Base-by-base conservation (phyloP, 2,113 vertebrate genomes). In the Todiramphus chloris region DNA sequence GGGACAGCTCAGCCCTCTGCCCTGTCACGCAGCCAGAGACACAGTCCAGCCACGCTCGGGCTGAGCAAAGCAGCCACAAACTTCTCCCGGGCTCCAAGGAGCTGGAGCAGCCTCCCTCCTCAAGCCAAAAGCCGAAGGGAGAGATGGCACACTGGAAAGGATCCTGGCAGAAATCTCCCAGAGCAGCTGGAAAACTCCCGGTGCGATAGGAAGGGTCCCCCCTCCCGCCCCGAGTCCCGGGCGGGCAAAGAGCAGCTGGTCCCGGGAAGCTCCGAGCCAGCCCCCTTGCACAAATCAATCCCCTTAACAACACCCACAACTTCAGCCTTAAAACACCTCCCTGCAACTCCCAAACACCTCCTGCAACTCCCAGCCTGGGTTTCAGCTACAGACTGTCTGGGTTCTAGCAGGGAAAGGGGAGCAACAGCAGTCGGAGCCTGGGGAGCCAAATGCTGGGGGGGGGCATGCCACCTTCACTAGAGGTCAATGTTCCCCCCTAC, bases 231-330 rank as follows among this genome's bases (percentile, higher is more conserved):
- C 73, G 64, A 96, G 97, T 51, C 67, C 16, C 24, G 20, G 5
- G 89, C 53, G 55, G 77, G 93, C 46, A 92, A 56, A 70, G 50
- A 96, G 96, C 98, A 98, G 97, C 97, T 98, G 98, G 68, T 96
- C 64, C 33, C 41, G 5, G 62, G 67, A 69, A 86, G 87, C 64
- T 30, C 46, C 13, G 83, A 91, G 87, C 84, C 95, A 62, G 78
- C 78, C 90, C 95, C 87, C 58, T 58, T 20, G 23, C 51, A 68
- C 87, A 94, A 92, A 92, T 87, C 94, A 91, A 96, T 88, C 81
- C 90, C 72, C 72, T 10, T 30, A 33, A 70, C 80, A 87, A 73
- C 89, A 64, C 19, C 0, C 69, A 28, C 76, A 56, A 48, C 90
- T 72, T 81, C 59, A 69, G 68, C 28, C 81, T 41, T 37, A 43